These are phyloP conservation scores for Ophioninae sp. DNA, from an alignment of 2,888 invertebrate species.

Conservation along the genomic window DNA sequence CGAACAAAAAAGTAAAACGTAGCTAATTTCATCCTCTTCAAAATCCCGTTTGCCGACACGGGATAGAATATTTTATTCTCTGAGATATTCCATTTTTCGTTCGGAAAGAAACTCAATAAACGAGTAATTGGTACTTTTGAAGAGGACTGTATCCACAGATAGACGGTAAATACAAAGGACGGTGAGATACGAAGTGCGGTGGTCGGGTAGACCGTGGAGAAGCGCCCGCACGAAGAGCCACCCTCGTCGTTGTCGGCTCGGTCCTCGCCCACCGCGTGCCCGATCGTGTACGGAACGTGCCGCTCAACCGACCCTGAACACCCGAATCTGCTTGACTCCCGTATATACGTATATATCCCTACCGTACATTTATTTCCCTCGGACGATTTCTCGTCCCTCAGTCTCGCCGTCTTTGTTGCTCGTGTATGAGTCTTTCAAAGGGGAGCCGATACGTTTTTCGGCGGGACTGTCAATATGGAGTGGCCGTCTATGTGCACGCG, in stretches of 20 bases:
- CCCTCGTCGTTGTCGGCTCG: slow-evolving; percentile 59
- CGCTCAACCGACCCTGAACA: slow-evolving; percentile 48
- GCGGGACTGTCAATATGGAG: slow-evolving; percentile 1
- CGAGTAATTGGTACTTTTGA: too few species aligned
- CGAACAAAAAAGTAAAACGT: too few species aligned
- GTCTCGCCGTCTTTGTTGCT: slow-evolving; percentile 24
- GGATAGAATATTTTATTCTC: too few species aligned
- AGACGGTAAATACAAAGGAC: background rate
- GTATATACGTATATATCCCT: background rate
- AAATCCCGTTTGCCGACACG: too few species aligned
- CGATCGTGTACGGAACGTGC: slow-evolving; percentile 62
- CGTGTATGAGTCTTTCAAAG: background rate
- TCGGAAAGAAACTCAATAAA: too few species aligned
- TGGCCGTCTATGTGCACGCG: background rate
- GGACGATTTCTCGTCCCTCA: slow-evolving; percentile 11
- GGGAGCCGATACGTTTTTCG: background rate
- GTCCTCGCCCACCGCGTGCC: slow-evolving; percentile 33
- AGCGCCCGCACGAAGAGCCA: slow-evolving; percentile 60
- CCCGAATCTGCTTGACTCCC: slow-evolving; percentile 37
- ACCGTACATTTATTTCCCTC: slow-evolving; percentile 32
- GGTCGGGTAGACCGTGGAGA: slow-evolving; percentile 37
- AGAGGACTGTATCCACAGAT: background rate
- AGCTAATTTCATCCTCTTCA: too few species aligned
- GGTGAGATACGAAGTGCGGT: slow-evolving; percentile 18
- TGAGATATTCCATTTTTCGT: too few species aligned